Conservation (phyloP, 1,140 invertebrate species). For the Whitmania pigra region DNA sequence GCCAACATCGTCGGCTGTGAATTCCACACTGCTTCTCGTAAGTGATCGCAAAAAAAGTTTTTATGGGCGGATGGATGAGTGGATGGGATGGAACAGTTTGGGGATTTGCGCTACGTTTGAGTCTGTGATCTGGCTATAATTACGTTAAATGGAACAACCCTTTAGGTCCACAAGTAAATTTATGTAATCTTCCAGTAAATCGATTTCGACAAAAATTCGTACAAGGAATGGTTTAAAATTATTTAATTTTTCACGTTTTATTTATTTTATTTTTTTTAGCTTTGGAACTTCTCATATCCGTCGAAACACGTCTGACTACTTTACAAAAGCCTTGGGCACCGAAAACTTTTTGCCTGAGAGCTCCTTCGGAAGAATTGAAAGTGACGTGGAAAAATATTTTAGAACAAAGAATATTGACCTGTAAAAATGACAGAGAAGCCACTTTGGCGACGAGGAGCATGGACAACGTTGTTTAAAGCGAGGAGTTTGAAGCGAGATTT, state of each 20-base stretch:
- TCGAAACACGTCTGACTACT: conserved; percentile 13
- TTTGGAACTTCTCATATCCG: conserved; percentile 7
- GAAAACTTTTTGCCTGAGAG: neutral
- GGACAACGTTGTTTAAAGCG: conserved; percentile 11
- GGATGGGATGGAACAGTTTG: neutral
- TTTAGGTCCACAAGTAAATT: too few relatives aligned
- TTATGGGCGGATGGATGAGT: neutral
- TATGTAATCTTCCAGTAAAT: neutral
- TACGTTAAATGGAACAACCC: too few relatives aligned
- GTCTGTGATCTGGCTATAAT: neutral
- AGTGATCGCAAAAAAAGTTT: neutral
- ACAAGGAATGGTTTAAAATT: neutral
- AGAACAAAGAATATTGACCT: conserved; percentile 16
- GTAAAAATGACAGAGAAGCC: conserved; percentile 4
- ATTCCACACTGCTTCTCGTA: conserved; percentile 2
- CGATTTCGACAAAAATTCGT: neutral
- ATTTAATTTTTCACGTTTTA: neutral
- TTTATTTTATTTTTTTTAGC: neutral
- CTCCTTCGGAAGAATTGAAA: conserved; percentile 14
- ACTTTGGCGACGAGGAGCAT: neutral
- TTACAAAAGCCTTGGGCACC: conserved; percentile 15
- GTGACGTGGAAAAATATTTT: conserved; percentile 20
- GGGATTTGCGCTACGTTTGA: neutral
- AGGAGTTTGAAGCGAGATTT: too few relatives aligned
- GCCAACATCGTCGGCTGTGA: conserved; percentile 13